Conservation (phyloP, 2,113 vertebrate species). For the Scolopax mira region DNA sequence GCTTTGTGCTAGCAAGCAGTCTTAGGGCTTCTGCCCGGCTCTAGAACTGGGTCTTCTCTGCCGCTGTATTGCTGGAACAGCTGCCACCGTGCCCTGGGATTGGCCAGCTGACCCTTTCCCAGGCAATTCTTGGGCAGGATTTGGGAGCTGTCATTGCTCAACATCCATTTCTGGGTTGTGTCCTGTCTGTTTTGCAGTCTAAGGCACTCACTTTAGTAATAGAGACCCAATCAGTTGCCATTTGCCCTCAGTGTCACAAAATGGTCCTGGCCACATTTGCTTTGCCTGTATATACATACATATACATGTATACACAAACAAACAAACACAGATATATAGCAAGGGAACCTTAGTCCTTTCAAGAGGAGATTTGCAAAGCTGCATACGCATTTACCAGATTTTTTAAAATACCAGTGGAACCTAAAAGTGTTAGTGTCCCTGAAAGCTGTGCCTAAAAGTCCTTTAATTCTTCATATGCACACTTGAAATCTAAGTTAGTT, state of each 20-base stretch:
- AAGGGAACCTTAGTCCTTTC: background rate
- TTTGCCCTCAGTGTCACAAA: background rate
- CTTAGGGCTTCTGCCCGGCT: too few species aligned
- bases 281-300: background rate
- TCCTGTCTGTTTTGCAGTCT: background rate
- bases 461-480: background rate
- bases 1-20: background rate
- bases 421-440: background rate
- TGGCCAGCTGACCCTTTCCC: background rate
- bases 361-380: background rate
- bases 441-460: background rate
- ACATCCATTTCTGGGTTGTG: background rate
- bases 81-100: fast-evolving
- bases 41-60: background rate
- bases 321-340: fast-evolving
- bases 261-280: background rate
- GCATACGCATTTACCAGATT: background rate
- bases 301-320: background rate
- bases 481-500: background rate
- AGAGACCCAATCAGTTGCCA: background rate
- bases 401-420: background rate
- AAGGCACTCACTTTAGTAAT: background rate
- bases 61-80: background rate
- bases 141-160: background rate
- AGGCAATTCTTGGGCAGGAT: background rate